A percentile compares a stretch with the other conserved stretches of the same genome.
Conservation (phyloP, 2,113 vertebrate species). For the Callochromis pleurospilus region DNA sequence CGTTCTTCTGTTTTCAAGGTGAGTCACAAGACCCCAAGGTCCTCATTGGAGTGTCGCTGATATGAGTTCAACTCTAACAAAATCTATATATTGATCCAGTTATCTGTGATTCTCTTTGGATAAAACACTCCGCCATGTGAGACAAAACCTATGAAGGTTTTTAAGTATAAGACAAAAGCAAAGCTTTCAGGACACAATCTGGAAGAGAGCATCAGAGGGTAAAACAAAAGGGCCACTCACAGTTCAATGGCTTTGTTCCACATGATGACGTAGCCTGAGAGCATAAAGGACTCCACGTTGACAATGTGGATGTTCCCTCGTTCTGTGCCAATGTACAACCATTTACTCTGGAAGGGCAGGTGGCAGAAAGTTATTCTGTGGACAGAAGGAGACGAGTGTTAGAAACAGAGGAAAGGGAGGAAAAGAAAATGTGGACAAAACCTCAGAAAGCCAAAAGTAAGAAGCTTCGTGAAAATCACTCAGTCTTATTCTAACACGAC, state of each 20-base stretch:
- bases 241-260: constrained; percentile 99
- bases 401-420: neutral
- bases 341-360: constrained; percentile 99
- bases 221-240: constrained; percentile 76
- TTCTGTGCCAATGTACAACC: constrained; percentile 96
- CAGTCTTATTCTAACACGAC: neutral
- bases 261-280: constrained; percentile 99
- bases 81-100: constrained; percentile 5
- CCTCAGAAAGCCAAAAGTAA: neutral
- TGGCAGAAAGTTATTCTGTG: constrained; percentile 97
- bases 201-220: neutral
- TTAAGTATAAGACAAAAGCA: neutral
- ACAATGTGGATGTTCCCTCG: constrained; percentile 98
- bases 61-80: neutral
- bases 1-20: neutral
- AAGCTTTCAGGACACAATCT: neutral
- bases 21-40: neutral
- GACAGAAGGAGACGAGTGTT: constrained; percentile 24
- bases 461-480: neutral
- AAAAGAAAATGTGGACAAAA: neutral
- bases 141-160: neutral
- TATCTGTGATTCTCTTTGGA: neutral
- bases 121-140: neutral
- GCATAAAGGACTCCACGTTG: constrained; percentile 98
- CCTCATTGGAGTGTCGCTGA: neutral